Evolutionary conservation across 2,797 vertebrate species (phyloP).

Genomic region (Hydrocynus forskahlii): DNA sequence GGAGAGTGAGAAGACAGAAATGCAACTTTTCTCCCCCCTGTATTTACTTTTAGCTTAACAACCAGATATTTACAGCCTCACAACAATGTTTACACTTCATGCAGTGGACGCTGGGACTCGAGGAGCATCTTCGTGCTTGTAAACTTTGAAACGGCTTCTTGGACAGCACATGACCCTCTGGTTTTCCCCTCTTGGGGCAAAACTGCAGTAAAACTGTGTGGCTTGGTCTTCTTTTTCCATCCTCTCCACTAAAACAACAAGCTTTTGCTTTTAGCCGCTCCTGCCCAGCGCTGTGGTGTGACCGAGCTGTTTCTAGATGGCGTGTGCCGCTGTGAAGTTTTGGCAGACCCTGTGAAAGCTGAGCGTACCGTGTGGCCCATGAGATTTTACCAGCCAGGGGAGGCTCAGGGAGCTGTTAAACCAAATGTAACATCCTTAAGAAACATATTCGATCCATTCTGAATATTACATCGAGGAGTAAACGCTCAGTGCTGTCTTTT

Average conservation of each 20-base stretch:
- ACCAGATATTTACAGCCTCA: neutral
- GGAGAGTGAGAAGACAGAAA: constrained; percentile 3
- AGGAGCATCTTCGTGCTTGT: neutral
- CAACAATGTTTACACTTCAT: neutral
- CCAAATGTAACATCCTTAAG: too few relatives aligned
- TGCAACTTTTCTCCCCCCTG: neutral
- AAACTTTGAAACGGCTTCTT: neutral
- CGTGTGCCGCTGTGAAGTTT: constrained; percentile 29
- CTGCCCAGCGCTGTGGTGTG: neutral
- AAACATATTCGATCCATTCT: too few relatives aligned
- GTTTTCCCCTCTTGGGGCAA: neutral
- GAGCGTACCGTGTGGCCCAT: constrained; percentile 11
- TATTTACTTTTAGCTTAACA: neutral
- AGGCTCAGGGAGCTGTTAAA: neutral
- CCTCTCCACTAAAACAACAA: constrained; percentile 13
- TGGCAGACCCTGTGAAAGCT: neutral
- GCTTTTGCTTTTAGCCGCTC: constrained; percentile 20
- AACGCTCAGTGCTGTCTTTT: too few relatives aligned
- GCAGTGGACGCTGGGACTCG: too few relatives aligned
- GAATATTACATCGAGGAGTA: too few relatives aligned
- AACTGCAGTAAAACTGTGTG: constrained; percentile 24
- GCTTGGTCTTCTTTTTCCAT: constrained; percentile 6
- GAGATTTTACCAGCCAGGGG: constrained; percentile 11
- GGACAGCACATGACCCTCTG: neutral
- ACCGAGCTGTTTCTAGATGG: constrained; percentile 35